Conservation (phyloP, 2,797 vertebrate species). For the Melanotaenia nigrans region DNA sequence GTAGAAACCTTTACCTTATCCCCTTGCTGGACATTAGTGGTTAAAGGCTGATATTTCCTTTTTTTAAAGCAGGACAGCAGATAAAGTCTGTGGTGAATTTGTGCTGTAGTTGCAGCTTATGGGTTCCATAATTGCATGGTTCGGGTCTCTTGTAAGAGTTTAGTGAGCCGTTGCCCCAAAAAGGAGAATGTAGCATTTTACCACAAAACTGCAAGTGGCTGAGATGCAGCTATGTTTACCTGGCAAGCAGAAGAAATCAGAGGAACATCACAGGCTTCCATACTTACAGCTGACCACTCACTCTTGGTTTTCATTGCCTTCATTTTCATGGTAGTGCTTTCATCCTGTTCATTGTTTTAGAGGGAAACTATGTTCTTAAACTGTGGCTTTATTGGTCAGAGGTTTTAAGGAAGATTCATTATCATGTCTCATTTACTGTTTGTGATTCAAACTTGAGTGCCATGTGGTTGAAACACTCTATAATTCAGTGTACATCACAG, state of each 20-base stretch:
- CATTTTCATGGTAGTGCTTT: slow-evolving; percentile 9
- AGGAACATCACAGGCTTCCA: slow-evolving; percentile 19
- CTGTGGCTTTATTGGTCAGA: slow-evolving; percentile 26
- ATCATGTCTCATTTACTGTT: slow-evolving; percentile 34
- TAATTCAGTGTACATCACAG: slow-evolving; percentile 28
- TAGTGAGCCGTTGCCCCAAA: slow-evolving; percentile 63
- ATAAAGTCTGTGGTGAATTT: slow-evolving; percentile 77
- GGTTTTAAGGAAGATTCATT: slow-evolving; percentile 40
- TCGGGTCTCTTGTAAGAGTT: slow-evolving; percentile 67
- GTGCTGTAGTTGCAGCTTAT: slow-evolving; percentile 79
- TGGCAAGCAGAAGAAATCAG: slow-evolving; percentile 54
- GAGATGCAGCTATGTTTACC: slow-evolving; percentile 63
- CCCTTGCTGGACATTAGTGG: slow-evolving; percentile 53
- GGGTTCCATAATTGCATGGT: slow-evolving; percentile 78
- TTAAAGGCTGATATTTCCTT: slow-evolving; percentile 61
- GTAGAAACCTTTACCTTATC: slow-evolving; percentile 30
- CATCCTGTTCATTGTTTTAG: neutral
- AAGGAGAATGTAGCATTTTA: slow-evolving; percentile 63
- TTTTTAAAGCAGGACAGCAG: slow-evolving; percentile 55
- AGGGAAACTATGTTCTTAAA: slow-evolving; percentile 20
- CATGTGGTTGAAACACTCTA: slow-evolving; percentile 11
- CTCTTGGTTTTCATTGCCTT: slow-evolving; percentile 3
- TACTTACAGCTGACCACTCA: slow-evolving; percentile 15
- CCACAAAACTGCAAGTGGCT: slow-evolving; percentile 69
- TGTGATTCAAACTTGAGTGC: slow-evolving; percentile 19